A percentile compares a stretch with the other conserved stretches of the same genome.
Conservation (phyloP, 2,888 invertebrate species). For the Myathropa florea region DNA sequence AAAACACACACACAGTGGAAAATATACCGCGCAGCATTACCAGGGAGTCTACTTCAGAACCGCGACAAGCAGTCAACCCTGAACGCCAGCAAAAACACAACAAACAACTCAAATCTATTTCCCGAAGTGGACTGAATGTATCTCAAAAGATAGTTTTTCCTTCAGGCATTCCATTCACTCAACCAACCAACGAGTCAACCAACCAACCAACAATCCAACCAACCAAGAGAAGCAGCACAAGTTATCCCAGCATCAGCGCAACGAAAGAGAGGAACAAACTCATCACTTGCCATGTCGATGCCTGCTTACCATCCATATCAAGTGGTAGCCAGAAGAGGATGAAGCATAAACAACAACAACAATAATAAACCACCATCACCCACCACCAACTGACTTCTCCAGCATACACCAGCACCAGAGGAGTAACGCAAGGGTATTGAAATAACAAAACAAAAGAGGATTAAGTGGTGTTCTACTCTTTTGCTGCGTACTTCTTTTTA, state of each 20-base stretch:
- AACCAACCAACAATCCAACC: no score
- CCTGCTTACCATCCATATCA: slow-evolving; percentile 39
- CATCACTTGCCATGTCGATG: slow-evolving; percentile 62
- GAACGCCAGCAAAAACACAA: slow-evolving; percentile 39
- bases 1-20: neutral
- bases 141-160: slow-evolving; percentile 59
- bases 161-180: slow-evolving; percentile 43
- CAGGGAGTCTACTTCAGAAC: slow-evolving; percentile 39
- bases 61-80: slow-evolving; percentile 46
- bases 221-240: slow-evolving; percentile 37
- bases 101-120: slow-evolving; percentile 68
- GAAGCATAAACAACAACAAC: slow-evolving; percentile 46
- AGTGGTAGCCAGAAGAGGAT: slow-evolving; percentile 58
- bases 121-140: slow-evolving; percentile 64
- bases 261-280: slow-evolving; percentile 55
- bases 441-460: slow-evolving; percentile 66
- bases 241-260: slow-evolving; percentile 31
- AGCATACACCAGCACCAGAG: neutral
- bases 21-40: slow-evolving; percentile 34
- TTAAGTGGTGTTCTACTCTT: slow-evolving; percentile 60
- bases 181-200: slow-evolving; percentile 19
- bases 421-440: slow-evolving; percentile 26
- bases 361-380: slow-evolving; percentile 22
- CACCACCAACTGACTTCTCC: slow-evolving; percentile 17
- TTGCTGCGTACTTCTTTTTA: slow-evolving; percentile 28